A percentile compares a stretch with the other conserved stretches of the same genome.
phyloP scores from a whole-genome alignment of 2,888 invertebrate genomes.

The Drosophila incognita region DNA sequence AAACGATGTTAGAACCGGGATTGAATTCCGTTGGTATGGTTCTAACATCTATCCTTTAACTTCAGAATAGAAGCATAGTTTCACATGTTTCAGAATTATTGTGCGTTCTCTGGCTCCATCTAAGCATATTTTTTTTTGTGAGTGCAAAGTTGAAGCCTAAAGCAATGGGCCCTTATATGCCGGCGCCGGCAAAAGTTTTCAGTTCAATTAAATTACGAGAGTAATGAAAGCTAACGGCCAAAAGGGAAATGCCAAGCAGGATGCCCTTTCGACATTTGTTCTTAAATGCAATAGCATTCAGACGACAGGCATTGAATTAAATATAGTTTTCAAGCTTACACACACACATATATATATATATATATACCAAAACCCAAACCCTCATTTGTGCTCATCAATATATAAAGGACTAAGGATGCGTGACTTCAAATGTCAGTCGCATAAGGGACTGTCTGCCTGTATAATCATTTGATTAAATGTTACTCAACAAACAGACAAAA shows the following conservation, averaged over 20 bases:
- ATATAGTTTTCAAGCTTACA: constrained; percentile 42
- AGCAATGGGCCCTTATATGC: constrained; percentile 20
- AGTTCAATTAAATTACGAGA: constrained; percentile 55
- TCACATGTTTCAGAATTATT: not conserved
- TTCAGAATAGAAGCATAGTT: not conserved
- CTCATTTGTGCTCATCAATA: constrained; percentile 59
- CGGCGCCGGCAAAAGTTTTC: constrained; percentile 43
- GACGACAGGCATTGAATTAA: constrained; percentile 46
- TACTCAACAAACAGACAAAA: constrained; percentile 50
- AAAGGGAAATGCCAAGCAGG: constrained; percentile 27
- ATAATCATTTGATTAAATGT: constrained; percentile 79
- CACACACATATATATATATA: not conserved
- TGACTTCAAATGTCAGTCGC: constrained; percentile 58
- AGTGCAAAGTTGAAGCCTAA: not conserved
- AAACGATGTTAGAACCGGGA: not conserved
- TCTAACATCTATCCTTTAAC: not conserved
- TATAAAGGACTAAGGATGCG: constrained; percentile 31
- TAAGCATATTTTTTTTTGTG: not conserved
- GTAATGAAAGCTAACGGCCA: constrained; percentile 37
- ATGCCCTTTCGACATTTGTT: constrained; percentile 18
- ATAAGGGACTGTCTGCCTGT: constrained; percentile 24
- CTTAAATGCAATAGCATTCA: constrained; percentile 38
- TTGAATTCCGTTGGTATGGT: not conserved
- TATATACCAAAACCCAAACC: not conserved
- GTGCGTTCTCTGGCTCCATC: not conserved